Conservation (phyloP, 2,113 vertebrate species). For the Microtus montanus region DNA sequence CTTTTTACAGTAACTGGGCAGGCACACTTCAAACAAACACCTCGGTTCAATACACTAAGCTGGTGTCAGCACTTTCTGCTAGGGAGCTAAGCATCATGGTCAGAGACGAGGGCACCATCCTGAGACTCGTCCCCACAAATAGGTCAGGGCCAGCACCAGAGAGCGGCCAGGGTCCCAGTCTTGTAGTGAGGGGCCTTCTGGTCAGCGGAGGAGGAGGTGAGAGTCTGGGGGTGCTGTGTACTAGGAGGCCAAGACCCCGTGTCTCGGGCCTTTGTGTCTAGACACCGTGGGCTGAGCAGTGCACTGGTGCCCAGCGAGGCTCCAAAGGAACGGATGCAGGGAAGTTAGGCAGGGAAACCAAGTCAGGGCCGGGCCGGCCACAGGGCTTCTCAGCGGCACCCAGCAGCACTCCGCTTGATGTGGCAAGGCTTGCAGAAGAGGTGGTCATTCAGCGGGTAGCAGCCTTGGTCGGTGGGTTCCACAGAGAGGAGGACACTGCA, state of each 20-base stretch:
- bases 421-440: conserved; percentile 94
- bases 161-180: not conserved
- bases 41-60: not conserved
- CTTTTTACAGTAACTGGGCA: not conserved
- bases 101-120: not conserved
- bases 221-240: not conserved
- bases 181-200: not conserved
- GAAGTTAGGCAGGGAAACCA: conserved; percentile 5
- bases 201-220: not conserved
- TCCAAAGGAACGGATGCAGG: not conserved
- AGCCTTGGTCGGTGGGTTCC: conserved; percentile 91
- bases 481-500: conserved; percentile 89
- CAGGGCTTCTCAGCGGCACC: conserved; percentile 65
- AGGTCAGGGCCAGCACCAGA: not conserved
- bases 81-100: not conserved
- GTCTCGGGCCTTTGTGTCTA: not conserved
- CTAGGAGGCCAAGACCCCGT: not conserved
- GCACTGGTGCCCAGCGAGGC: not conserved
- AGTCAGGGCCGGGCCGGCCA: not conserved
- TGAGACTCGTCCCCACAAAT: not conserved
- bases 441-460: conserved; percentile 90
- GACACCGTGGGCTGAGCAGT: not conserved
- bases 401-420: conserved; percentile 67
- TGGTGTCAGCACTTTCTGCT: not conserved
- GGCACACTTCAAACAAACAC: not conserved